Evolutionary conservation across 2,113 vertebrate species (phyloP).

Genomic region (Thermophis baileyi): DNA sequence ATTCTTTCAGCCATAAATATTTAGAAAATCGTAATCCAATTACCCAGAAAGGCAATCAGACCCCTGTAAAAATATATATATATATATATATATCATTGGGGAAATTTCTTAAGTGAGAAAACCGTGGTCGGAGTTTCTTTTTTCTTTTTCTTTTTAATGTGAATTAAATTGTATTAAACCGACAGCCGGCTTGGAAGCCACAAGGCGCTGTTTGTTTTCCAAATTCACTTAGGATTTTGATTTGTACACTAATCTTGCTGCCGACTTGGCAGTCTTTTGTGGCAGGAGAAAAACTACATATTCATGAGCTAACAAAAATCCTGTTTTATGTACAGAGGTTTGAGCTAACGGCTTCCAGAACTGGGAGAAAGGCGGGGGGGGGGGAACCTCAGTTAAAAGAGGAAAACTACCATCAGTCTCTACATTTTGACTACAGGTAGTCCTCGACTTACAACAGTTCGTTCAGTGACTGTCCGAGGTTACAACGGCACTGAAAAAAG

Average conservation of each 20-base stretch:
- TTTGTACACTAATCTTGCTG: constrained; percentile 54
- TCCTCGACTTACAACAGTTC: neutral
- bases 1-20: constrained; percentile 39
- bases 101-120: constrained; percentile 56
- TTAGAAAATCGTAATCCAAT: constrained; percentile 54
- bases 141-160: constrained; percentile 26
- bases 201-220: constrained; percentile 53
- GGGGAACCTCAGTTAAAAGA: constrained; percentile 29
- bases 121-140: constrained; percentile 4
- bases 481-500: neutral
- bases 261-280: constrained; percentile 49
- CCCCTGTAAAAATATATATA: too few relatives aligned
- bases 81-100: too few relatives aligned
- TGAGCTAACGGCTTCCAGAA: constrained; percentile 55
- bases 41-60: constrained; percentile 46
- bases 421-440: neutral
- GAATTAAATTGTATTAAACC: constrained; percentile 36
- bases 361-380: neutral
- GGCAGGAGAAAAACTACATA: constrained; percentile 49
- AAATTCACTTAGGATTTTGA: constrained; percentile 55
- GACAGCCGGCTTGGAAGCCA: constrained; percentile 37
- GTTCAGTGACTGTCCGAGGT: neutral
- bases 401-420: constrained; percentile 39
- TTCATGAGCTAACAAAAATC: constrained; percentile 43
- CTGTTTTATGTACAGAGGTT: constrained; percentile 50